phyloP scores from a whole-genome alignment of 2,888 invertebrate genomes.

The Lobophora halterata region DNA sequence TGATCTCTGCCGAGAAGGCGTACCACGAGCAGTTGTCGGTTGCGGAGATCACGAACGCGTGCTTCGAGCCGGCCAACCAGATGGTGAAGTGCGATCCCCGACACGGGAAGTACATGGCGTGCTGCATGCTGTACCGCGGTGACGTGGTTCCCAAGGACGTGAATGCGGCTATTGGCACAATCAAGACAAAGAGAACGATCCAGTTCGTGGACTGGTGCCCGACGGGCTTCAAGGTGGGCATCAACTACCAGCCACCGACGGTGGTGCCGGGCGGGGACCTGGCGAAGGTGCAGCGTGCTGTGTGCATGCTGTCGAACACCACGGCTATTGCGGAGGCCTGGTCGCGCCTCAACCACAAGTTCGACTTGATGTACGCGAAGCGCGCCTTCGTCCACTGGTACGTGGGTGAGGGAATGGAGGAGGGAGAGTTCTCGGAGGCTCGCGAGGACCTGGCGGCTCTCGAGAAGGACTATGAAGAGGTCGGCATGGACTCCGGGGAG shows the following conservation, averaged over 20 bases:
- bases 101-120: slow-evolving; percentile 96
- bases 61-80: slow-evolving; percentile 97
- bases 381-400: slow-evolving; percentile 98
- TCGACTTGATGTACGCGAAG: slow-evolving; percentile 98
- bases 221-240: slow-evolving; percentile 88
- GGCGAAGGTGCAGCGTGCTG: slow-evolving; percentile 95
- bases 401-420: slow-evolving; percentile 92
- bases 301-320: slow-evolving; percentile 98
- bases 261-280: slow-evolving; percentile 95
- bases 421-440: slow-evolving; percentile 93
- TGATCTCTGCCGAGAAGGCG: slow-evolving; percentile 95
- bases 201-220: slow-evolving; percentile 97
- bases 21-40: slow-evolving; percentile 96
- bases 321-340: slow-evolving; percentile 99
- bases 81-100: slow-evolving; percentile 97
- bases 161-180: slow-evolving; percentile 95
- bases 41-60: slow-evolving; percentile 95
- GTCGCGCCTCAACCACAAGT: slow-evolving; percentile 97
- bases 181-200: slow-evolving; percentile 95
- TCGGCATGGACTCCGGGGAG: slow-evolving; percentile 91
- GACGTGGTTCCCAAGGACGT: slow-evolving; percentile 97
- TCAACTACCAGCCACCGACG: slow-evolving; percentile 93
- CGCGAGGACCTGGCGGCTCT: slow-evolving; percentile 82
- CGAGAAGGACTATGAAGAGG: slow-evolving; percentile 93
- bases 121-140: slow-evolving; percentile 96